A percentile compares a stretch with the other conserved stretches of the same genome.
Conservation (phyloP, 2,888 invertebrate genomes). For the Malacosoma neustria region DNA sequence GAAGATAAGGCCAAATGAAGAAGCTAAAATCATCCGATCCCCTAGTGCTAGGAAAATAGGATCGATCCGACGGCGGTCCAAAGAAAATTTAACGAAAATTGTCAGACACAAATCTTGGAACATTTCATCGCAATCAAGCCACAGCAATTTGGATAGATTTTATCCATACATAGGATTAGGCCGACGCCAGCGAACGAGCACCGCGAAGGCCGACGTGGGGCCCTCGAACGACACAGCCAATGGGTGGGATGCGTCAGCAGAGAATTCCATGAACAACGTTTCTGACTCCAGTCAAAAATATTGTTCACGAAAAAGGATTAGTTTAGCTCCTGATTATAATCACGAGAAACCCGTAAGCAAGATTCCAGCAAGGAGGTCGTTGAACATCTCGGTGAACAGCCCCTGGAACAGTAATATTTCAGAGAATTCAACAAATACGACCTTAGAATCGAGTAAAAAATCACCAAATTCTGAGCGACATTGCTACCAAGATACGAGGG, state of each 20-base stretch:
- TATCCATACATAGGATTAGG: constrained; percentile 71
- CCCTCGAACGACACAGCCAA: constrained; percentile 27
- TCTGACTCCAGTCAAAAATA: constrained; percentile 46
- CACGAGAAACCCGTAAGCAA: constrained; percentile 45
- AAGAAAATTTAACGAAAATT: constrained; percentile 75
- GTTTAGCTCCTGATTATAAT: constrained; percentile 44
- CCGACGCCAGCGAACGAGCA: constrained; percentile 52
- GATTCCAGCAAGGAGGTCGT: constrained; percentile 45
- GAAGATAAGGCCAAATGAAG: constrained; percentile 81
- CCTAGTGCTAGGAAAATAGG: constrained; percentile 90
- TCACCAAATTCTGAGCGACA: constrained; percentile 32
- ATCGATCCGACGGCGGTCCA: constrained; percentile 80
- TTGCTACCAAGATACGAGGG: constrained; percentile 33
- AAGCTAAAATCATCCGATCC: constrained; percentile 82
- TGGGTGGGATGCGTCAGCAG: constrained; percentile 47
- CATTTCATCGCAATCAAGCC: constrained; percentile 55
- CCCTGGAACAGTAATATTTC: constrained; percentile 42
- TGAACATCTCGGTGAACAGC: constrained; percentile 40
- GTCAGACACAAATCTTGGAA: constrained; percentile 81
- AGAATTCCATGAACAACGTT: constrained; percentile 35
- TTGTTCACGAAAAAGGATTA: constrained; percentile 43
- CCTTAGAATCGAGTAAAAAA: constrained; percentile 35
- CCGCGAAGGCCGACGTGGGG: constrained; percentile 37
- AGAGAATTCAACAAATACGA: constrained; percentile 42
- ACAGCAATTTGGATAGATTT: constrained; percentile 47